A percentile compares a stretch with the other conserved stretches of the same genome.
phyloP scores from a whole-genome alignment of 2,113 vertebrate genomes.

The Lota lota region DNA sequence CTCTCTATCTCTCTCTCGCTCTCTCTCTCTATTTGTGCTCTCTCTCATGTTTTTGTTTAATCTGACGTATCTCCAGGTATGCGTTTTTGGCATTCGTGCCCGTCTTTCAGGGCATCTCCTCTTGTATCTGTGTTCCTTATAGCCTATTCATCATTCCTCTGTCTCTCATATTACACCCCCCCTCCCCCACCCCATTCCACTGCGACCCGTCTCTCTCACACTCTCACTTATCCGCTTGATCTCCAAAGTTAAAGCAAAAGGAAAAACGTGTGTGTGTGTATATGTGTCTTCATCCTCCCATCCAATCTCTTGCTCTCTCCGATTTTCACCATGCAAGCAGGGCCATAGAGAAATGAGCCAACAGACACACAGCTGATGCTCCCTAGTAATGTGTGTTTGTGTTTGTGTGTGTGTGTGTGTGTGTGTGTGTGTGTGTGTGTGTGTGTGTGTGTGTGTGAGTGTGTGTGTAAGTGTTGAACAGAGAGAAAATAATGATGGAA shows the following conservation, averaged over 20 bases:
- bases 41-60: neutral
- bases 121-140: slow-evolving; percentile 14
- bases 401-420: slow-evolving; percentile 7
- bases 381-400: slow-evolving; percentile 2
- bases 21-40: neutral
- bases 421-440: slow-evolving; percentile 9
- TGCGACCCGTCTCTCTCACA: neutral
- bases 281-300: neutral
- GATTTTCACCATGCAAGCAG: slow-evolving; percentile 37
- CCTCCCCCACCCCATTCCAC: neutral
- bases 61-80: neutral
- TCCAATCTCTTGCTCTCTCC: slow-evolving; percentile 27
- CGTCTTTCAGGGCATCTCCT: neutral
- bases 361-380: slow-evolving; percentile 40
- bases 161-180: neutral
- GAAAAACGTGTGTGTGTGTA: neutral
- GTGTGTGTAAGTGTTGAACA: neutral
- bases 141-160: slow-evolving; percentile 17
- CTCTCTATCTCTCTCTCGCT: neutral
- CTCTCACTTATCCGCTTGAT: neutral
- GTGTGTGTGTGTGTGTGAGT: slow-evolving; percentile 9
- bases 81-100: too few species aligned
- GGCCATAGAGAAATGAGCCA: slow-evolving; percentile 51
- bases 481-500: too few species aligned
- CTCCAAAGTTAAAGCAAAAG: neutral